Evolutionary conservation across 2,797 vertebrate species (phyloP), one percentile per base, ranked within the genome.

Genomic region (Limosa lapponica): DNA sequence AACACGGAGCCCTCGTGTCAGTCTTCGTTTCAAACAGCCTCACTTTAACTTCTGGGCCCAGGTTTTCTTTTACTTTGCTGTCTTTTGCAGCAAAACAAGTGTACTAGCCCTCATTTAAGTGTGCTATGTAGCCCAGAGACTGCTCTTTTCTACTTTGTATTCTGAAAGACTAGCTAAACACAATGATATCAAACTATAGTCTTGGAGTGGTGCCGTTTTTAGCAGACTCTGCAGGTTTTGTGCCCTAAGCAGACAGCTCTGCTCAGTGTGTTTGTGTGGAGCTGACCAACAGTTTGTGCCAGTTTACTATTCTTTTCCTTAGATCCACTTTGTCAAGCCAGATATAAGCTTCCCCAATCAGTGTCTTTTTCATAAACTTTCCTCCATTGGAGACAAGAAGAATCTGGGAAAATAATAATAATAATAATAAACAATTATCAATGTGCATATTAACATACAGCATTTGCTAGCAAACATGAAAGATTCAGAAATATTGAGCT

Each of bases 311-410:
- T 96, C 99, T 98, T 98, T 99, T 99, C 95, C 99, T 99, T 98
- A 99, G 99, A 98, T 99, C 99, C 97, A 99, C 99, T 98, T 99
- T 99, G 98, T 99, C 99, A 95, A 99, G 98, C 99, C 99, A 99
- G 97, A 99, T 99, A 97, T 99, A 99, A 83, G 99, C 99, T 97
- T 99, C 99, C 3, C 99, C 99, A 88, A 99, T 99, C 95, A 99
- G 97, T 32, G 99, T 99, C 98, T 99, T 99, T 98, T 99, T 99
- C 99, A 99, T 98, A 98, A 99, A 99, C 97, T 99, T 99, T 39
- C 99, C 99, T 96, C 99, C 99, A 39, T 99, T 99, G 88, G 99
- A 99, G 90, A 99, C 99, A 95, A 99, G 98, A 92, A 99, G 98
- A 96, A 99, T 98, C 99, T 99, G 92, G 46, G 28, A n/a, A n/a